Base-by-base conservation (phyloP, 2,797 vertebrate genomes). In the Lepus oiostolus region DNA sequence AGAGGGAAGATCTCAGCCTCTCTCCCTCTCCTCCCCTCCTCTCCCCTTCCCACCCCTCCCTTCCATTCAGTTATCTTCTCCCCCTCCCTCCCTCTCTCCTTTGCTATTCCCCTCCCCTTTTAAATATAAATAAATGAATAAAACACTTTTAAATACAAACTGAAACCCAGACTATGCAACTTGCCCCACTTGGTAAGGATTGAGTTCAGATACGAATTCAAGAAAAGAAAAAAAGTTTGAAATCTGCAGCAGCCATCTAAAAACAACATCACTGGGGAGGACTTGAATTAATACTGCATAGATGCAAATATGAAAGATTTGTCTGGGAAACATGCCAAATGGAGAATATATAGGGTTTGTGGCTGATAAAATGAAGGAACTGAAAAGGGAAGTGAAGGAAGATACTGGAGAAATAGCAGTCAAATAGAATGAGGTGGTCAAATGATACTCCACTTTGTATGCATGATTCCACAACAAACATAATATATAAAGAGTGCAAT, bases 181-280 rank as follows among this genome's bases (percentile, higher is more conserved):
- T 91, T 7, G 2, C 2, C 22, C 30, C 6, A 54, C 26, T 68
- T 42, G 17, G 14, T 50, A 67, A 85, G 26, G 32, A 35, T 17
- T 42, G 2, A 81, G 24, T 47, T 52, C 67, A 67, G 30, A 74
- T 62, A 82, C 22, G 79, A 92, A 71, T 65, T 67, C 14, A 75
- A 58, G 24, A 71, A 68, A 86, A 90, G 68, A 82, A 93, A 86
- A 90, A 83, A 38, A 52, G 54, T 54, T 60, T 82, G 22, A 96
- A 95, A 85, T 38, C 5, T 80, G 11, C 68, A 63, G 22, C 54
- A 74, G 13, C 26, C 22, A 28, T 86, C 4, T 50, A 90, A 63
- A 50, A 71, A 68, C 75, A 8, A 94, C 4, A 63, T 71, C 17
- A 67, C 22, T 2, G 10, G n/a, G 26, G n/a, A 35, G n/a, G 47